phyloP scores from a whole-genome alignment of 2,888 invertebrate genomes.

The Euphydryas editha region DNA sequence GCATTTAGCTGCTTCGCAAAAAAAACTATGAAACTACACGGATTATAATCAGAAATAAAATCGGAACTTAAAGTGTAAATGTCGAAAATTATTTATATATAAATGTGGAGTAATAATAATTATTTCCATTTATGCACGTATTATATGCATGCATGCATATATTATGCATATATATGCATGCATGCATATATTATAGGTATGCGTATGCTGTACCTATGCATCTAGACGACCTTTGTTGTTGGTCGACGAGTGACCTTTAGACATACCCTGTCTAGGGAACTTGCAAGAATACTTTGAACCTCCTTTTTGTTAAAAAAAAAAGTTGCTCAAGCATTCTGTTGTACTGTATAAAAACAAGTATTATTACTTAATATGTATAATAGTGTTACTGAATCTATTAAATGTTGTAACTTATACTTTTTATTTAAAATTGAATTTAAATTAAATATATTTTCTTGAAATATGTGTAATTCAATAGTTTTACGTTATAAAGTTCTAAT shows the following conservation, averaged over 20 bases:
- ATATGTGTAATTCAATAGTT: too few species aligned
- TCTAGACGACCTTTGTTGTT: conserved; percentile 66
- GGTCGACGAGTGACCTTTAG: conserved; percentile 75
- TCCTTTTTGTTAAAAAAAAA: conserved; percentile 29
- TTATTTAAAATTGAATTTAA: background rate
- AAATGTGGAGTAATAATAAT: background rate
- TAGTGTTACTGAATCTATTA: background rate
- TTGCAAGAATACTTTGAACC: conserved; percentile 31
- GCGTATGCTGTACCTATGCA: background rate
- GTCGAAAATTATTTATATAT: too few species aligned
- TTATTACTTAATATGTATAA: conserved; percentile 6
- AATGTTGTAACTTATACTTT: background rate
- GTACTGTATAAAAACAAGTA: conserved; percentile 12
- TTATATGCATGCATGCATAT: background rate
- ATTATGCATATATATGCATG: too few species aligned
- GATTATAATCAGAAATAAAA: too few species aligned
- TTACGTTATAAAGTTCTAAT: too few species aligned
- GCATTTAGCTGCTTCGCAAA: too few species aligned
- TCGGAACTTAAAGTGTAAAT: too few species aligned
- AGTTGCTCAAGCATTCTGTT: conserved; percentile 14
- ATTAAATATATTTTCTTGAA: too few species aligned
- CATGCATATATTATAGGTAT: background rate
- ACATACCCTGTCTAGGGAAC: conserved; percentile 42
- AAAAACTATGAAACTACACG: too few species aligned
- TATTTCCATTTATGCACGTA: background rate